phyloP scores from a whole-genome alignment of 2,797 vertebrate species.

The Darevskia nairensis region DNA sequence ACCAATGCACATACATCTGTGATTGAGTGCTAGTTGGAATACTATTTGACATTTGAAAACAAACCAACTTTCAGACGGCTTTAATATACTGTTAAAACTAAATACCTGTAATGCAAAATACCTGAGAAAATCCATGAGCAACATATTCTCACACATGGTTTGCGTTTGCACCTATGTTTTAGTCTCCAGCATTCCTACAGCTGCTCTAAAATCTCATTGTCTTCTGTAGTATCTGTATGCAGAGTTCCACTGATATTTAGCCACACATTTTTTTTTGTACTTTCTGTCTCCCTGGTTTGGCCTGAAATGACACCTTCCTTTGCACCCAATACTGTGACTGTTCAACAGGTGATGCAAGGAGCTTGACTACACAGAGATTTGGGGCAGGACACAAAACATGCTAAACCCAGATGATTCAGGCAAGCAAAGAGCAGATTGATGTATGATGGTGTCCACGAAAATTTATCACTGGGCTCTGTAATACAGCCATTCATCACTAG shows the following conservation, averaged over 20 bases:
- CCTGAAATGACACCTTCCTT: neutral
- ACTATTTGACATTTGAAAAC: constrained; percentile 52
- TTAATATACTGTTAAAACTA: constrained; percentile 36
- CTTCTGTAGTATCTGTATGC: neutral
- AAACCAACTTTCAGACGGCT: constrained; percentile 8
- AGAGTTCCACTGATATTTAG: neutral
- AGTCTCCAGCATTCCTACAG: too few species aligned
- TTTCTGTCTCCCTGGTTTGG: neutral
- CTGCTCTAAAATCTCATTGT: neutral
- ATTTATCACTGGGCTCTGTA: neutral
- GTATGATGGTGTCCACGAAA: neutral
- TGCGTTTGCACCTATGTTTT: neutral
- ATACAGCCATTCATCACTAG: neutral
- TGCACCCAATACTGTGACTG: neutral
- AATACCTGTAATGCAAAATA: neutral
- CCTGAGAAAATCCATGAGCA: constrained; percentile 23
- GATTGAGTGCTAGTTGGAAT: constrained; percentile 62
- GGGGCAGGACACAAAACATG: neutral
- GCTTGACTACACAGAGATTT: neutral
- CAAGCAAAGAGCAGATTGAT: constrained; percentile 7
- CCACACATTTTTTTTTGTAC: too few species aligned
- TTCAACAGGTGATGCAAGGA: neutral
- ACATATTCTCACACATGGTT: neutral
- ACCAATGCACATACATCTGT: constrained; percentile 42
- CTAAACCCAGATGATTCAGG: neutral